phyloP scores from a whole-genome alignment of 2,113 vertebrate species.

The Narcine bancroftii region DNA sequence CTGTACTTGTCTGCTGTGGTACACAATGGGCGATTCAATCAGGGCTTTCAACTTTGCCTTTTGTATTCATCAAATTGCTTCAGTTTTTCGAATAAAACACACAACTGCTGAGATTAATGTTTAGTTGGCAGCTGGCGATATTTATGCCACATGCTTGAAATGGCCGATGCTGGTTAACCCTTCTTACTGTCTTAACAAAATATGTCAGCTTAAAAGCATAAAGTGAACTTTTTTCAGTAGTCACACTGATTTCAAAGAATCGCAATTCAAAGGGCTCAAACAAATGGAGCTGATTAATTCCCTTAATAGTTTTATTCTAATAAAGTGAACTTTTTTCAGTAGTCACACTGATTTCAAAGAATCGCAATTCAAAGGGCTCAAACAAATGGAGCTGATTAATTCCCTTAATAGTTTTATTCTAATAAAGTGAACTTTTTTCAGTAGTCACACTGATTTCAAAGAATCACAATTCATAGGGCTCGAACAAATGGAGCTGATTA shows the following conservation, averaged over 20 bases:
- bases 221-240: background rate
- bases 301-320: too few relatives aligned
- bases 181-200: background rate
- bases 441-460: too few relatives aligned
- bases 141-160: background rate
- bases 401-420: too few relatives aligned
- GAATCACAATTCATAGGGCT: too few relatives aligned
- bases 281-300: background rate
- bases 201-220: background rate
- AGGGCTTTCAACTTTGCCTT: background rate
- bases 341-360: background rate
- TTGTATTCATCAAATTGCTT: background rate
- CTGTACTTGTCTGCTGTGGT: slow-evolving; percentile 3
- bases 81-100: background rate
- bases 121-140: background rate
- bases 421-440: too few relatives aligned
- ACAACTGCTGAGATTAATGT: background rate
- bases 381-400: background rate
- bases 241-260: background rate
- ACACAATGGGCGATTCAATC: background rate
- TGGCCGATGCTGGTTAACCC: background rate
- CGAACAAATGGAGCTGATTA: too few relatives aligned
- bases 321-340: too few relatives aligned
- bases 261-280: background rate
- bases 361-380: background rate